Percentiles rank a stretch among this genome's conserved stretches.
Conservation (phyloP, 2,888 invertebrate species). For the Tryphoninae sp. region DNA sequence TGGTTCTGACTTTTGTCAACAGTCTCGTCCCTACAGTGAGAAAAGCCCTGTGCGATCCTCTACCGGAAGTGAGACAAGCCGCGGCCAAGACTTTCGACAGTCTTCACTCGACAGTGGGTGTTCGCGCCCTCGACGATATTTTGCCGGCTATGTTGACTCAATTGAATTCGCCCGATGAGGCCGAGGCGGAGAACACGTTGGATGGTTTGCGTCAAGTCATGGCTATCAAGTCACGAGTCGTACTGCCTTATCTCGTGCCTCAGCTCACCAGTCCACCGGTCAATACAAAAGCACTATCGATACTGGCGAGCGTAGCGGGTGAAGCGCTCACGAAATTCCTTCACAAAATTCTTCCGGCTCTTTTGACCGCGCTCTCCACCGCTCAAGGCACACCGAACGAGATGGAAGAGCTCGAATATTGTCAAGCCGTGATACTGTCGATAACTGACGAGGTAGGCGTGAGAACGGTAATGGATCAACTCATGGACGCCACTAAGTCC, state of each 20-base stretch:
- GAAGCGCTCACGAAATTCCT: conserved; percentile 95
- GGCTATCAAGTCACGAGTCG: conserved; percentile 97
- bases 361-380: conserved; percentile 89
- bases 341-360: conserved; percentile 94
- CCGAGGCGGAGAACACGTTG: conserved; percentile 93
- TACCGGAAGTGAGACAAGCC: conserved; percentile 95
- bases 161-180: conserved; percentile 90
- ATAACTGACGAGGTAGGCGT: conserved; percentile 94
- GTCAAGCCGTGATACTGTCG: conserved; percentile 95
- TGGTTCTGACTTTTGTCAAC: conserved; percentile 94
- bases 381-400: conserved; percentile 87
- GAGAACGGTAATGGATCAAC: conserved; percentile 92
- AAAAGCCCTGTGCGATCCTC: conserved; percentile 95
- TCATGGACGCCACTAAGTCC: conserved; percentile 89
- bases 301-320: conserved; percentile 96
- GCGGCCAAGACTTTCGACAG: conserved; percentile 99
- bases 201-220: conserved; percentile 98
- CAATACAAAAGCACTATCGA: conserved; percentile 96
- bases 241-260: conserved; percentile 97
- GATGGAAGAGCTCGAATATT: conserved; percentile 92
- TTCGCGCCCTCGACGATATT: conserved; percentile 97
- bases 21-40: conserved; percentile 96
- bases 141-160: conserved; percentile 94
- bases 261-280: conserved; percentile 94
- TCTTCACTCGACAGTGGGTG: conserved; percentile 96